Conservation (phyloP, 2,113 vertebrate species). For the Petroica traversi region DNA sequence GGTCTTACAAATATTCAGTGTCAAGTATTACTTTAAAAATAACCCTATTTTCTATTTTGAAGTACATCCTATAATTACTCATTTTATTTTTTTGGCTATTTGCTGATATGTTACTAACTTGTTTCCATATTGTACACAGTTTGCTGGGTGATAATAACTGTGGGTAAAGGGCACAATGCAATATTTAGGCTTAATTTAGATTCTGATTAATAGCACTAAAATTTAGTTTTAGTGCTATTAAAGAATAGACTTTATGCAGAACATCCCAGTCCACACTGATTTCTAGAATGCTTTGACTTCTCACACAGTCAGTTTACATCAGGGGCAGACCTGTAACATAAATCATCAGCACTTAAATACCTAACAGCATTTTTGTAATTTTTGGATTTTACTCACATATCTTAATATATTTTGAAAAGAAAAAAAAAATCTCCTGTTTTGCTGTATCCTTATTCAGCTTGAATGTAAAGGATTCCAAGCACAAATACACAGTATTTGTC, state of each 20-base stretch:
- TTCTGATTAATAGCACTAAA: too few species aligned
- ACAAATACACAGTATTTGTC: background rate
- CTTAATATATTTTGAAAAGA: background rate
- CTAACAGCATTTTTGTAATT: background rate
- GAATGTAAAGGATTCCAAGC: background rate
- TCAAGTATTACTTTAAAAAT: constrained; percentile 42
- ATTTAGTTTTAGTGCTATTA: background rate
- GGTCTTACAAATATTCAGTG: background rate
- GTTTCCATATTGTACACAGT: constrained; percentile 10
- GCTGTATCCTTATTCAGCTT: background rate
- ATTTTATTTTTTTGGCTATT: constrained; percentile 23
- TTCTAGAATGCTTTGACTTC: background rate
- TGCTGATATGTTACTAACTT: background rate
- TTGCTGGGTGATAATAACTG: background rate
- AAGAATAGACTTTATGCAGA: background rate
- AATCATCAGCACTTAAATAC: background rate
- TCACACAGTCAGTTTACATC: background rate
- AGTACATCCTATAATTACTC: constrained; percentile 7
- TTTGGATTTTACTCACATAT: background rate
- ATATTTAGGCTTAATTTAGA: background rate
- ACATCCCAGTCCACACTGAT: background rate
- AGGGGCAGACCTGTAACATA: background rate
- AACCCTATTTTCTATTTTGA: constrained; percentile 4
- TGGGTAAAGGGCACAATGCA: background rate
- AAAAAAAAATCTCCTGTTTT: background rate